A percentile compares a stretch with the other conserved stretches of the same genome.
These are phyloP conservation scores for Microcebus ravelobensis DNA, from an alignment of 2,113 vertebrate species.

Conservation along the genomic window DNA sequence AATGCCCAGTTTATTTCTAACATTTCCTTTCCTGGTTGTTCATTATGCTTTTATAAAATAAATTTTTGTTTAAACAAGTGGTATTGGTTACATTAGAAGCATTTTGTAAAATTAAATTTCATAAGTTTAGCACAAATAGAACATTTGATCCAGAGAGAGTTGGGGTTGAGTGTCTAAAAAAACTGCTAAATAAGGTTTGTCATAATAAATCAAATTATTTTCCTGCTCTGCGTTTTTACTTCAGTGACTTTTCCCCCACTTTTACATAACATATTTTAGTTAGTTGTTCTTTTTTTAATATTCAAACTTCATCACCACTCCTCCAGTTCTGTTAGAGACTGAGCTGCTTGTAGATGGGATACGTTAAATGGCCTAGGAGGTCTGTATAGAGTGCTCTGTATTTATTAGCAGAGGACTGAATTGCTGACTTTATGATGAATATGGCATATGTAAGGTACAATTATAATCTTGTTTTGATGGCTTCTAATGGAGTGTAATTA, in stretches of 20 bases:
- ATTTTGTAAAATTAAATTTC: neutral
- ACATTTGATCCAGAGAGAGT: neutral
- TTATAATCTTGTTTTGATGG: constrained; percentile 41
- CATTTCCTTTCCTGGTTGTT: neutral
- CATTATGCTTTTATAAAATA: neutral
- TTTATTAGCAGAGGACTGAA: neutral
- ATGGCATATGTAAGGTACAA: neutral
- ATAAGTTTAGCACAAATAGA: neutral
- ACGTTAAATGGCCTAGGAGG: neutral
- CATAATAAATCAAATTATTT: neutral
- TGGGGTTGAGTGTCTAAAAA: neutral
- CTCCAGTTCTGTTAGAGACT: neutral
- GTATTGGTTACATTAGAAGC: neutral
- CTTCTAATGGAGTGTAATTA: constrained; percentile 21
- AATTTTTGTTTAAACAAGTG: neutral
- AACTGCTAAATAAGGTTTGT: neutral
- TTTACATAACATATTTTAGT: neutral
- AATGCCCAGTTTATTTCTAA: neutral
- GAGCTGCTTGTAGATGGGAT: neutral
- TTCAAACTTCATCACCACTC: neutral
- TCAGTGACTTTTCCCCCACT: neutral
- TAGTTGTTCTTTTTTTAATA: neutral
- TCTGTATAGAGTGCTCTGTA: neutral
- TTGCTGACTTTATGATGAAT: neutral
- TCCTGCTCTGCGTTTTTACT: neutral